Base-by-base conservation (phyloP, 1,140 invertebrate species). In the Drosophila virilis region DNA sequence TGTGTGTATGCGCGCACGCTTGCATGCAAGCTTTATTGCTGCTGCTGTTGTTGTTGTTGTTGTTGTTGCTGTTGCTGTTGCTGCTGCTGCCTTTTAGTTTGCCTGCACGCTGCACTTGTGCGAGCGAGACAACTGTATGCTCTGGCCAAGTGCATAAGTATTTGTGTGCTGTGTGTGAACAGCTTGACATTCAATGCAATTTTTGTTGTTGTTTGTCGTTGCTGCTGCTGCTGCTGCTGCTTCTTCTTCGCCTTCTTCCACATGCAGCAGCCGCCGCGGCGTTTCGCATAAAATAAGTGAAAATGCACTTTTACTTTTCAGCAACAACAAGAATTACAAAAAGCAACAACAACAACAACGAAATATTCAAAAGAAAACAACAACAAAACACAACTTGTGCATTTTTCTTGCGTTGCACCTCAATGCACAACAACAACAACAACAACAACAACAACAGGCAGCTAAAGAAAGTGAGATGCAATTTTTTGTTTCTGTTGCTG, bases 271-370 rank as follows among this genome's bases (percentile, higher is more conserved):
- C 46, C 45, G 77, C 62, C 37, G 65, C 76, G 64, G 80, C 65
- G 61, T 76, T 76, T 71, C 74, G 61, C 70, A 74, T 85, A 80
- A 91, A 91, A 91, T 90, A 88, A 91, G 90, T 91, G 90, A 91
- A 91, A 91, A 91, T 91, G 83, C 90, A 91, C 90, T 91, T 91
- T 91, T 91, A 91, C 90, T 91, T 91, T 91, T 90, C 62, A 85
- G 60, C 74, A 60, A 57, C 78, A 80, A 60, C 75, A 76, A 81
- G 10, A 38, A 42, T 42, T 42, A 6, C 48, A 60, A 78, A 61
- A 38, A n/a, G 51, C 33, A 52, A 51, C 6, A 3, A 22, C 2
- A 22, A 51, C 22, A 61, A 13, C 48, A 15, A 48, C 12, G 1
- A 28, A 28, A 28, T 28, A 22, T 28, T 28, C 22, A 28, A 9